Percentiles rank a stretch among this genome's conserved stretches.
These are phyloP conservation scores for Pelochelys cantorii DNA, from an alignment of 2,797 vertebrate genomes.

Conservation along the genomic window DNA sequence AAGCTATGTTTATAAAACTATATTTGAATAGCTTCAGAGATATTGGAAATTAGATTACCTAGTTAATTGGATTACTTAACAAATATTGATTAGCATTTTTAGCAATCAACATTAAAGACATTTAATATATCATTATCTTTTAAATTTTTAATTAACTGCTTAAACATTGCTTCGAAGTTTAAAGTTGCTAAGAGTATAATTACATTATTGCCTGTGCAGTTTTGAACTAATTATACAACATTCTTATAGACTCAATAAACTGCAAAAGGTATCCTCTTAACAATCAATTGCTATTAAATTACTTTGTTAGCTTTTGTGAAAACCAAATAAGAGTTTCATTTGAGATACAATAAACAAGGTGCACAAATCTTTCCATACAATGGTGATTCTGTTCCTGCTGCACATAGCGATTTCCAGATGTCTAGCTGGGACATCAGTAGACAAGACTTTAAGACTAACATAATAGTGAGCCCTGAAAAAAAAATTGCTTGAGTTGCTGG, in stretches of 20 bases:
- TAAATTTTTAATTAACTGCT: constrained; percentile 81
- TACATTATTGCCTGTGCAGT: constrained; percentile 74
- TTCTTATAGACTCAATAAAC: constrained; percentile 80
- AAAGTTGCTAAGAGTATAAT: constrained; percentile 79
- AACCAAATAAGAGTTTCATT: constrained; percentile 77
- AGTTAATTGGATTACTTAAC: constrained; percentile 64
- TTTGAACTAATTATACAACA: constrained; percentile 80
- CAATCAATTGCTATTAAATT: constrained; percentile 81
- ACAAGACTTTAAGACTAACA: constrained; percentile 43
- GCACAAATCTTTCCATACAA: constrained; percentile 25
- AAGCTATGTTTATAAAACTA: constrained; percentile 33
- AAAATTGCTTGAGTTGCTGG: not conserved
- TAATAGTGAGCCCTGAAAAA: not conserved
- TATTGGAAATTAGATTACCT: constrained; percentile 59
- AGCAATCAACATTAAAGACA: constrained; percentile 57
- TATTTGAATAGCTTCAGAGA: constrained; percentile 57
- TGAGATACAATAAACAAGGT: constrained; percentile 62
- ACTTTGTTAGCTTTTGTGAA: constrained; percentile 82
- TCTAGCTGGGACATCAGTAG: constrained; percentile 62
- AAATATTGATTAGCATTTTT: constrained; percentile 72
- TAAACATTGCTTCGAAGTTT: constrained; percentile 78
- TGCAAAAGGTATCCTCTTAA: constrained; percentile 77
- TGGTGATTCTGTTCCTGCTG: constrained; percentile 52
- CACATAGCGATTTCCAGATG: constrained; percentile 46
- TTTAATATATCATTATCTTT: constrained; percentile 72